phyloP scores from a whole-genome alignment of 2,888 invertebrate species.

The Chesias legatella region DNA sequence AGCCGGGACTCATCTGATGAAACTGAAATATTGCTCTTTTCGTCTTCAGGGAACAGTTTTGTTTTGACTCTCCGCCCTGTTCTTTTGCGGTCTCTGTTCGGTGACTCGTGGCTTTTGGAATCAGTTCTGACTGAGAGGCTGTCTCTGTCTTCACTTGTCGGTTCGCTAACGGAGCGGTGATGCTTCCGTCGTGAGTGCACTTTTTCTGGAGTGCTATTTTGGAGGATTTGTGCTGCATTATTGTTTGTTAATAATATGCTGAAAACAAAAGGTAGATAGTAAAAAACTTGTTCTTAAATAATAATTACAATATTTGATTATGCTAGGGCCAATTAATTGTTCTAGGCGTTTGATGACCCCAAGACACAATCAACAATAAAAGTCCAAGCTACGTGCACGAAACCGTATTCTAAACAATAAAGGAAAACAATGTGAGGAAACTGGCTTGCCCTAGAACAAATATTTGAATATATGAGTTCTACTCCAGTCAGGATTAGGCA shows the following conservation, averaged over 20 bases:
- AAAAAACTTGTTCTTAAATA: too few relatives aligned
- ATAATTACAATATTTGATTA: too few relatives aligned
- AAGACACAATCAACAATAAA: too few relatives aligned
- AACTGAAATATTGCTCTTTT: conserved; percentile 39
- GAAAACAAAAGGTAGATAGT: conserved; percentile 29
- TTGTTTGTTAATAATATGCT: conserved; percentile 66
- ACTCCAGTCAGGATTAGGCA: too few relatives aligned
- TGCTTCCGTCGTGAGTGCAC: conserved; percentile 52
- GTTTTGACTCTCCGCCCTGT: conserved; percentile 62
- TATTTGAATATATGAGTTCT: too few relatives aligned
- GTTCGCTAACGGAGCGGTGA: conserved; percentile 62
- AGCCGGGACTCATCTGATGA: conserved; percentile 64
- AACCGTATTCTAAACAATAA: too few relatives aligned
- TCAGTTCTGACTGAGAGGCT: conserved; percentile 49
- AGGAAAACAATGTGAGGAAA: too few relatives aligned
- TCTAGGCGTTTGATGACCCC: too few relatives aligned
- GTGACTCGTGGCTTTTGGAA: conserved; percentile 53
- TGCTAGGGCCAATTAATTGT: too few relatives aligned
- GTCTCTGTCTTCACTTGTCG: conserved; percentile 62
- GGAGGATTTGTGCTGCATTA: conserved; percentile 55
- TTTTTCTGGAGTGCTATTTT: conserved; percentile 66
- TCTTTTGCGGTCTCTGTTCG: conserved; percentile 57
- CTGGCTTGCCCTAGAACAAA: too few relatives aligned
- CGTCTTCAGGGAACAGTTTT: conserved; percentile 62
- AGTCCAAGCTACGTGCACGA: too few relatives aligned